A percentile compares a stretch with the other conserved stretches of the same genome.
Conservation (phyloP, 2,797 vertebrate genomes). For the Liparis tanakae region DNA sequence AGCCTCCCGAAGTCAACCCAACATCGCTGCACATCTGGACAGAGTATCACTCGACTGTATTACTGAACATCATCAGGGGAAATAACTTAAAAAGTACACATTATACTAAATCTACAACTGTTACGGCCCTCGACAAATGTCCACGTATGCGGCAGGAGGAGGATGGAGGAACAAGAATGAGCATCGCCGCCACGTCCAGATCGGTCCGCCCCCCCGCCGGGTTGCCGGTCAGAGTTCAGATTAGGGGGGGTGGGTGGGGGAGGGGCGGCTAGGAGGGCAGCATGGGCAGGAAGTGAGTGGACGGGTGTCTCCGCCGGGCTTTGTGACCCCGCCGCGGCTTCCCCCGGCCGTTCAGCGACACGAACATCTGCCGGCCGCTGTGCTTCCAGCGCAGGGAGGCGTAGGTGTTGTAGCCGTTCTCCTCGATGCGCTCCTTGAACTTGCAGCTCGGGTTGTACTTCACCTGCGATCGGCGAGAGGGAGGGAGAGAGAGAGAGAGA, state of each 20-base stretch:
- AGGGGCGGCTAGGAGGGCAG: conserved; percentile 82
- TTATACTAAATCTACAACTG: conserved; percentile 72
- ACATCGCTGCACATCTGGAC: conserved; percentile 29
- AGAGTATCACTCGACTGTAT: conserved; percentile 59
- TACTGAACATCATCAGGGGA: conserved; percentile 71
- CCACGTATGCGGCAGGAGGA: conserved; percentile 70
- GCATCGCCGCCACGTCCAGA: conserved; percentile 41
- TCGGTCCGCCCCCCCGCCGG: conserved; percentile 3
- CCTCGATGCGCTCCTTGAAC: conserved; percentile 93
- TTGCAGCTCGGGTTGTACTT: conserved; percentile 91
- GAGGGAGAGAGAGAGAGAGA: not conserved
- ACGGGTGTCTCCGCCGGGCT: conserved; percentile 88
- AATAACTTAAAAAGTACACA: conserved; percentile 83
- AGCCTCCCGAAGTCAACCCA: conserved; percentile 34
- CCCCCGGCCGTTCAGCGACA: conserved; percentile 89
- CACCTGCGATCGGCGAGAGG: conserved; percentile 78
- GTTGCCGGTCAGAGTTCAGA: conserved; percentile 53
- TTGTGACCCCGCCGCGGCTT: conserved; percentile 84
- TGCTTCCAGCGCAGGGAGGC: conserved; percentile 90
- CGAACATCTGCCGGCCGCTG: conserved; percentile 90
- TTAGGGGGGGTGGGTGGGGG: conserved; percentile 77
- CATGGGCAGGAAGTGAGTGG: conserved; percentile 94
- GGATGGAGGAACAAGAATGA: conserved; percentile 61
- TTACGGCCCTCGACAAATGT: conserved; percentile 78
- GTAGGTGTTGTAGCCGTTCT: conserved; percentile 96